Conservation (phyloP, 1,140 invertebrate species). For the Drosophila pallidifrons region DNA sequence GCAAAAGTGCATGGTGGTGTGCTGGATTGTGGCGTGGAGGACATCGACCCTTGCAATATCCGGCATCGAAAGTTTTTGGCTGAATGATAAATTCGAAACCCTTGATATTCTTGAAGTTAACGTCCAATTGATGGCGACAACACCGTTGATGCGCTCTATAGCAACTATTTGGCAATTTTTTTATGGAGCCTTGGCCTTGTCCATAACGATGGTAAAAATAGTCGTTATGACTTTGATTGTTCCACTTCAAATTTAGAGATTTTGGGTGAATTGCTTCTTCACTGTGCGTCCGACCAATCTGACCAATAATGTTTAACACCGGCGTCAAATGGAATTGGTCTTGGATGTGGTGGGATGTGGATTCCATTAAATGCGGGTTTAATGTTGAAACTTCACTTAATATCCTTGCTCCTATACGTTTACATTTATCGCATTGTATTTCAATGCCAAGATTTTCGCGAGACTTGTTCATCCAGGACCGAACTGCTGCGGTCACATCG, state of each 20-base stretch:
- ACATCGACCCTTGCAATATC: constrained; percentile 90
- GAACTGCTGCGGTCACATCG: constrained; percentile 86
- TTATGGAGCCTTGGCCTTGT: constrained; percentile 50
- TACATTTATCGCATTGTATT: constrained; percentile 85
- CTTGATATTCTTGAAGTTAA: constrained; percentile 89
- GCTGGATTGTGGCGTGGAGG: constrained; percentile 89
- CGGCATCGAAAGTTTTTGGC: constrained; percentile 90
- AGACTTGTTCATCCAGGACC: constrained; percentile 85
- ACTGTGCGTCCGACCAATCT: constrained; percentile 32
- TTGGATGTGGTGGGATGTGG: neutral
- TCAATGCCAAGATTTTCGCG: constrained; percentile 86
- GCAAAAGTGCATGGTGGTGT: constrained; percentile 90
- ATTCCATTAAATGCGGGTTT: neutral
- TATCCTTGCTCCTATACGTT: constrained; percentile 69
- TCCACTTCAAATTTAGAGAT: neutral
- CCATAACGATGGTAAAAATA: constrained; percentile 43
- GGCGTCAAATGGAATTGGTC: constrained; percentile 68
- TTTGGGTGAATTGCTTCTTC: constrained; percentile 38
- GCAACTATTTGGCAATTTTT: constrained; percentile 84
- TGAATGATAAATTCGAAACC: constrained; percentile 90
- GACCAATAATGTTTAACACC: constrained; percentile 85
- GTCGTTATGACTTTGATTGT: constrained; percentile 32
- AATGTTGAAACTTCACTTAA: constrained; percentile 69
- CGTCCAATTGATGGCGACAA: constrained; percentile 88
- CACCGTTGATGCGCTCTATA: constrained; percentile 87